phyloP scores from a whole-genome alignment of 1,140 invertebrate species.

The Zaprionus capensis region DNA sequence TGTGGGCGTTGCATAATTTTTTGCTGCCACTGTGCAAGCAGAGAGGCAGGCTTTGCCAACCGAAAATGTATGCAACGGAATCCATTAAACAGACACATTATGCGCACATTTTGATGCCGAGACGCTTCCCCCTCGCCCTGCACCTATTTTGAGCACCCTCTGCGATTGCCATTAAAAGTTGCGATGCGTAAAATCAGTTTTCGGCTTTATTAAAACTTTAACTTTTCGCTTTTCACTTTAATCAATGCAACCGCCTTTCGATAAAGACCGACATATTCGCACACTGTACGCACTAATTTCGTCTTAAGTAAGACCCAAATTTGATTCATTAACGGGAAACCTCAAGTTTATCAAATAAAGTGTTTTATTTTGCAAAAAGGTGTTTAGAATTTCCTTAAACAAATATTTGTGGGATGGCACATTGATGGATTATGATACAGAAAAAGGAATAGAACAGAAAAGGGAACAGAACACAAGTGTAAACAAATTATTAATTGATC shows the following conservation, averaged over 20 bases:
- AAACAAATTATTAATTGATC: too few species aligned
- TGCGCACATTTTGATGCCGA: constrained; percentile 54
- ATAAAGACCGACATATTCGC: background rate
- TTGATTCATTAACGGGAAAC: background rate
- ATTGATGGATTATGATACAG: too few species aligned
- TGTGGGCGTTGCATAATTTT: constrained; percentile 57
- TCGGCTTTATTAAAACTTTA: constrained; percentile 35
- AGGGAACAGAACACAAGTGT: too few species aligned
- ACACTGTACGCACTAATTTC: background rate
- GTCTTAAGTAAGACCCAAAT: background rate
- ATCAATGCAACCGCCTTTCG: constrained; percentile 14
- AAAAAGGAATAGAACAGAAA: too few species aligned
- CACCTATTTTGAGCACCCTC: background rate
- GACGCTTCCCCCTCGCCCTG: background rate
- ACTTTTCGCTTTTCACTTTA: constrained; percentile 36
- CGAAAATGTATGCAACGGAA: constrained; percentile 57
- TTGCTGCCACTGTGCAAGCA: constrained; percentile 22
- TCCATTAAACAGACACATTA: constrained; percentile 59
- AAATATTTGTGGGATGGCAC: too few species aligned
- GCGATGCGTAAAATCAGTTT: constrained; percentile 59
- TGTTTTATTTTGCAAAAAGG: background rate
- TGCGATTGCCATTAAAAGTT: constrained; percentile 60
- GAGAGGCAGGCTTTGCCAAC: constrained; percentile 3
- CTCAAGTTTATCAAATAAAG: background rate
- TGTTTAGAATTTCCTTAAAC: background rate